These are phyloP conservation scores for Octomys mimax DNA, from an alignment of 2,797 vertebrate species.

Conservation along the genomic window DNA sequence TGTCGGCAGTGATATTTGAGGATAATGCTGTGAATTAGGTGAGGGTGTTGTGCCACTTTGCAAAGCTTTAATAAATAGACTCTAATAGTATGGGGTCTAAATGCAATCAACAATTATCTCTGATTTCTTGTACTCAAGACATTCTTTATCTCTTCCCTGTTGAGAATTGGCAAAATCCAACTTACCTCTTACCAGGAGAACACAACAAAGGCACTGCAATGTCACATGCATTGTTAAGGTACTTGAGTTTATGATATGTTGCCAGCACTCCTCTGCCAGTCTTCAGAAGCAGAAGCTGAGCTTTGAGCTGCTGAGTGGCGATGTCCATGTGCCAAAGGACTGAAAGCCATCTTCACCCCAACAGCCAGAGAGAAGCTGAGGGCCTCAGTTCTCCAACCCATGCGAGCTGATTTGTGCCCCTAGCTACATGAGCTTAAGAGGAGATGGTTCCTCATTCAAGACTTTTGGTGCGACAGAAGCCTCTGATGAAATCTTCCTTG, in stretches of 20 bases:
- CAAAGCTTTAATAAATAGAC: background rate
- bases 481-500: background rate
- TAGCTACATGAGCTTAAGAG: background rate
- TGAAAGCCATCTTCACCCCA: background rate
- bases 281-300: background rate
- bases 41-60: background rate
- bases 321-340: background rate
- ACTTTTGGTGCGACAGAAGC: background rate
- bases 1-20: background rate
- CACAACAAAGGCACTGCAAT: background rate
- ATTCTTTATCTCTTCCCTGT: fast-evolving
- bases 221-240: background rate
- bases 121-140: background rate
- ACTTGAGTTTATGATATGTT: background rate
- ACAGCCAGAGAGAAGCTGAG: background rate
- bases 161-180: background rate
- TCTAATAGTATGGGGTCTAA: background rate
- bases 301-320: background rate
- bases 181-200: background rate
- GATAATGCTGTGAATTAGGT: background rate
- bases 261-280: background rate
- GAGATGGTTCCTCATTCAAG: background rate
- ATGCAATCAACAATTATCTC: background rate
- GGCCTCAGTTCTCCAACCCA: background rate
- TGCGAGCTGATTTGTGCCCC: background rate